A percentile compares a stretch with the other conserved stretches of the same genome.
Conservation (phyloP, 2,888 invertebrate genomes). For the Lepidocyrtinus sp. region DNA sequence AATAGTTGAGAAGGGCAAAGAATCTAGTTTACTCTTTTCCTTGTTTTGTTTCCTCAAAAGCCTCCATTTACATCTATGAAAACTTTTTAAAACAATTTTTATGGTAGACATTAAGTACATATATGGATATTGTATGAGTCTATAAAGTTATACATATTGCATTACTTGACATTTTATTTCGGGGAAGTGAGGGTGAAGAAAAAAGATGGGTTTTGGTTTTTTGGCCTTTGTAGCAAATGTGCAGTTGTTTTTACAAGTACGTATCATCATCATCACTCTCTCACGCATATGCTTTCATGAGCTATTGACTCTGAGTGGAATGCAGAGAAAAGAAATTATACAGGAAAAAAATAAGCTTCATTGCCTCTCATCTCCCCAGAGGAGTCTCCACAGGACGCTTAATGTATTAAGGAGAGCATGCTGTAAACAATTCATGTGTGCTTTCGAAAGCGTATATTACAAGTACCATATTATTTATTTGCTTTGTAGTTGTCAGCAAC, state of each 20-base stretch:
- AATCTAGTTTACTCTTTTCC: conserved; percentile 51
- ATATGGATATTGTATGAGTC: no score
- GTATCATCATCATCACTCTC: background rate
- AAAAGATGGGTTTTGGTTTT: background rate
- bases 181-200: background rate
- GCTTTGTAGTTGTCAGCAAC: background rate
- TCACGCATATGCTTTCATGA: background rate
- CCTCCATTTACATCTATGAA: conserved; percentile 8
- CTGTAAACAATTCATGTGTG: conserved; percentile 25
- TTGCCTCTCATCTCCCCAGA: conserved; percentile 30
- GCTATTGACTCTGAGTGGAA: background rate
- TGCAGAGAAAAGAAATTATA: background rate
- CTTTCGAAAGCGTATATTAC: background rate
- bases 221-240: background rate
- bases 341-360: conserved; percentile 39
- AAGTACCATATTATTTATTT: conserved; percentile 13
- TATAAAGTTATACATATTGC: background rate
- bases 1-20: conserved; percentile 30
- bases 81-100: conserved; percentile 10
- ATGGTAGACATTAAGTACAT: background rate
- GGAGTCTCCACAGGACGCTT: conserved; percentile 51
- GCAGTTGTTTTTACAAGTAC: background rate
- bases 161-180: conserved; percentile 7
- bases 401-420: conserved; percentile 26
- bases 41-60: conserved; percentile 2